phyloP scores from a whole-genome alignment of 2,888 invertebrate species.

The Homarus gammarus region DNA sequence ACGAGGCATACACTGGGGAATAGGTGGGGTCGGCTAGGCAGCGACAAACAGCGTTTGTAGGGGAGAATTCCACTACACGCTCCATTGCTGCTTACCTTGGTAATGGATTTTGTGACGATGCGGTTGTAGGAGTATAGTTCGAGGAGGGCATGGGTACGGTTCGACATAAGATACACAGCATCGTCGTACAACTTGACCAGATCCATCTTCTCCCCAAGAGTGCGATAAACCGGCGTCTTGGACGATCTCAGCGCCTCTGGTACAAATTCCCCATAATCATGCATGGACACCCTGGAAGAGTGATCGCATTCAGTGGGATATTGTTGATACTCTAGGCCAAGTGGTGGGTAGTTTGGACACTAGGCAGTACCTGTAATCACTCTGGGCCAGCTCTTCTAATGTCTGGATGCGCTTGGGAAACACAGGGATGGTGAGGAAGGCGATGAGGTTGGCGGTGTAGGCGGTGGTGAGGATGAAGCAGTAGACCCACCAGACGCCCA shows the following conservation, averaged over 20 bases:
- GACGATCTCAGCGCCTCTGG: not conserved
- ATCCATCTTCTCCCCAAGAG: not conserved
- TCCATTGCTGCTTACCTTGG: not conserved
- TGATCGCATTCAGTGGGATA: too few relatives aligned
- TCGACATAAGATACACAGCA: not conserved
- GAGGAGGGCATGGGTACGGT: not conserved
- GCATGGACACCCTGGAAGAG: not conserved
- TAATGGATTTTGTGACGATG: not conserved
- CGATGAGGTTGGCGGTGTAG: slow-evolving; percentile 69
- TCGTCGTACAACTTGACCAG: not conserved
- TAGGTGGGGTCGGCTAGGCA: too few relatives aligned
- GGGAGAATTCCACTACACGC: too few relatives aligned
- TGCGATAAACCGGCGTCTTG: not conserved
- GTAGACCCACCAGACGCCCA: slow-evolving; percentile 53
- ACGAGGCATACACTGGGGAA: too few relatives aligned
- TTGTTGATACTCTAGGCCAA: too few relatives aligned
- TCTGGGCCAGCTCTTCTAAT: slow-evolving; percentile 44
- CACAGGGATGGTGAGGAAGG: slow-evolving; percentile 66
- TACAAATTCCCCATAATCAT: not conserved
- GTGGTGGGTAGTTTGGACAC: too few relatives aligned
- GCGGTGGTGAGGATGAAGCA: slow-evolving; percentile 52
- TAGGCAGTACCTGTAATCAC: slow-evolving; percentile 60
- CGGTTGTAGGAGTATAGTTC: not conserved
- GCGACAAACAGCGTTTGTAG: too few relatives aligned
- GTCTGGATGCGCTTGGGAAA: slow-evolving; percentile 52